Conservation (phyloP, 2,797 vertebrate species). For the Hephaestus fuliginosus region DNA sequence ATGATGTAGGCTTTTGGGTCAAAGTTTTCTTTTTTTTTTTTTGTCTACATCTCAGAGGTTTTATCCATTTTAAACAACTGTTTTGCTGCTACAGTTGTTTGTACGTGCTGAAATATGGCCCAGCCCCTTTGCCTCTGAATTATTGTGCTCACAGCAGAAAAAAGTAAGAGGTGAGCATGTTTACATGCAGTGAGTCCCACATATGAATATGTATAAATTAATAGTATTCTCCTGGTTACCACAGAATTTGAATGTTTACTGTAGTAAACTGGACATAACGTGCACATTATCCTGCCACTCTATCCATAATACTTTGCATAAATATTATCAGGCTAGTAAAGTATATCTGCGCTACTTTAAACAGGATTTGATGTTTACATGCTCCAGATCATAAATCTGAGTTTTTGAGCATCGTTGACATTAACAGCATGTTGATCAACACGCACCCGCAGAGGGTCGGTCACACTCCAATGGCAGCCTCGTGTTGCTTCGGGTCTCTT, state of each 20-base stretch:
- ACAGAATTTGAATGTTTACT: constrained; percentile 31
- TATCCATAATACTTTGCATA: constrained; percentile 17
- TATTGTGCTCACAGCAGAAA: constrained; percentile 63
- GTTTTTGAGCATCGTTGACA: constrained; percentile 5
- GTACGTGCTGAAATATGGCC: constrained; percentile 42
- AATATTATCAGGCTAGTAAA: constrained; percentile 11
- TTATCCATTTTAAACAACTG: constrained; percentile 36
- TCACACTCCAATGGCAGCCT: constrained; percentile 51
- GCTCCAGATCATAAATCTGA: constrained; percentile 25
- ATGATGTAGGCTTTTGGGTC: constrained; percentile 60
- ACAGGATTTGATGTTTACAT: constrained; percentile 49
- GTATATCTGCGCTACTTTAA: constrained; percentile 26
- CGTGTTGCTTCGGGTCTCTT: constrained; percentile 33
- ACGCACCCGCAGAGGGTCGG: constrained; percentile 14
- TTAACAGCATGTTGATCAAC: not conserved
- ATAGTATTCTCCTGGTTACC: constrained; percentile 35
- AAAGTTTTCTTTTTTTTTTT: constrained; percentile 72
- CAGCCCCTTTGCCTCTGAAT: constrained; percentile 41
- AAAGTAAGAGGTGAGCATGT: constrained; percentile 45
- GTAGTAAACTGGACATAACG: constrained; percentile 37
- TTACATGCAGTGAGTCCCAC: constrained; percentile 52
- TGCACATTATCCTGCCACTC: constrained; percentile 27
- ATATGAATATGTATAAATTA: constrained; percentile 42
- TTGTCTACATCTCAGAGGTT: constrained; percentile 53
- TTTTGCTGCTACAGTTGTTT: constrained; percentile 71